These are phyloP conservation scores for Oceanodroma leucorhoa DNA, from an alignment of 2,797 vertebrate species.

Conservation along the genomic window DNA sequence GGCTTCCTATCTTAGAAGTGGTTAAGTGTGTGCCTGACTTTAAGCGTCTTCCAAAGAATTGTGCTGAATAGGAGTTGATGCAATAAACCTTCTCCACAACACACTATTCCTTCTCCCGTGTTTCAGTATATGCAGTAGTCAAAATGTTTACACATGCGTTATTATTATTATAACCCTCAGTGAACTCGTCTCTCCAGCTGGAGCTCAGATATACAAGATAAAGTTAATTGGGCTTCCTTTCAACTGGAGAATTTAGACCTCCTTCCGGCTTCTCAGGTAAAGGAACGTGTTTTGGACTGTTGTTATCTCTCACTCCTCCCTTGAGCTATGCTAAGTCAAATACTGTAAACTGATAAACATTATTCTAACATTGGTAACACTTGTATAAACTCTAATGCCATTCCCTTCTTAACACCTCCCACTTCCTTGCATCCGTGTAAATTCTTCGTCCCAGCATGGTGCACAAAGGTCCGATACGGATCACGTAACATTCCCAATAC, in stretches of 20 bases:
- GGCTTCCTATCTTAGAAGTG: background rate
- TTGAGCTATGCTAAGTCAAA: slow-evolving; percentile 64
- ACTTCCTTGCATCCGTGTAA: slow-evolving; percentile 43
- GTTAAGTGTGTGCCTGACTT: background rate
- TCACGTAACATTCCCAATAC: slow-evolving; percentile 35
- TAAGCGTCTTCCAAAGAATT: background rate
- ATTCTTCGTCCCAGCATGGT: slow-evolving; percentile 35
- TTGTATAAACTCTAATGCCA: background rate
- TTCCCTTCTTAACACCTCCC: slow-evolving; percentile 47
- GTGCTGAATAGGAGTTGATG: background rate
- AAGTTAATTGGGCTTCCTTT: slow-evolving; percentile 56
- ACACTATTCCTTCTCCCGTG: slow-evolving; percentile 5
- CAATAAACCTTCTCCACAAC: background rate
- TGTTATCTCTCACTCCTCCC: slow-evolving; percentile 65
- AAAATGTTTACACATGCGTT: slow-evolving; percentile 7
- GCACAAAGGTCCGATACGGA: slow-evolving; percentile 18
- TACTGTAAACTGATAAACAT: slow-evolving; percentile 58
- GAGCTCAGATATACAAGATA: slow-evolving; percentile 62
- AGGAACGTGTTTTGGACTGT: slow-evolving; percentile 48
- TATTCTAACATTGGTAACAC: slow-evolving; percentile 54
- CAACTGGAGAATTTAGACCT: slow-evolving; percentile 41
- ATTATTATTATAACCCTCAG: slow-evolving; percentile 43
- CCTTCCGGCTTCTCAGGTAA: slow-evolving; percentile 58
- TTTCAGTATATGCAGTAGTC: slow-evolving; percentile 7
- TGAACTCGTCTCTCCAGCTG: slow-evolving; percentile 53